Base-by-base conservation (phyloP, 1,140 invertebrate species). In the Littorina saxatilis region DNA sequence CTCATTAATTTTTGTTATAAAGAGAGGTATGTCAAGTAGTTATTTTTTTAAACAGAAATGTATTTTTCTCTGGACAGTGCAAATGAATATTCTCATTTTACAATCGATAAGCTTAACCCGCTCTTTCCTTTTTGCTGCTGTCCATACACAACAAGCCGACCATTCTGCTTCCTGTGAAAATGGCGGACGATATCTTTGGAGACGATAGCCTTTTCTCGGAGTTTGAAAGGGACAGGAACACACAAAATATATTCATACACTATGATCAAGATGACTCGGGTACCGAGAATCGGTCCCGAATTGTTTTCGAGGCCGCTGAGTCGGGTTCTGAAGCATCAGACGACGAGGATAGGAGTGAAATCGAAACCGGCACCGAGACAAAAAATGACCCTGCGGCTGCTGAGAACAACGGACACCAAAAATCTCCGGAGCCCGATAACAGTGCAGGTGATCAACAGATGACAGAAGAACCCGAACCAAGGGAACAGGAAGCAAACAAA, bases 191-290 rank as follows among this genome's bases (percentile, higher is more conserved):
- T 75, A 72, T 89, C 13, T 89, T 90, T 83, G 88, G 88, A n/a
- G 88, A 90, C 85, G 82, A 86, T 2, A 84, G 83, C 35, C 82
- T 91, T 32, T 91, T 91, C 84, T 87, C 86, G 1, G 90, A 90
- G 83, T 91, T 91, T 84, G 89, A 91, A 43, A 90, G 88, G 82
- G 87, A 88, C 17, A 79, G 90, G 39, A 82, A 87, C 32, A 83
- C 85, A 2, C 68, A 83, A 47, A 81, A 82, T 17, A 87, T 85
- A 40, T 89, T 90, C 73, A 88, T 90, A 55, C 76, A 85, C 43
- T 87, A 84, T 72, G 85, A 87, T 27, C 80, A 79, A 73, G 81
- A 86, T 61, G 82, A 81, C 77, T 83, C 83, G 47, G 82, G 80
- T 39, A 86, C 86, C 68, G 82, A 83, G 79, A 85, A 85, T 58